phyloP scores from a whole-genome alignment of 2,113 vertebrate genomes.

The Pyxicephalus adspersus region DNA sequence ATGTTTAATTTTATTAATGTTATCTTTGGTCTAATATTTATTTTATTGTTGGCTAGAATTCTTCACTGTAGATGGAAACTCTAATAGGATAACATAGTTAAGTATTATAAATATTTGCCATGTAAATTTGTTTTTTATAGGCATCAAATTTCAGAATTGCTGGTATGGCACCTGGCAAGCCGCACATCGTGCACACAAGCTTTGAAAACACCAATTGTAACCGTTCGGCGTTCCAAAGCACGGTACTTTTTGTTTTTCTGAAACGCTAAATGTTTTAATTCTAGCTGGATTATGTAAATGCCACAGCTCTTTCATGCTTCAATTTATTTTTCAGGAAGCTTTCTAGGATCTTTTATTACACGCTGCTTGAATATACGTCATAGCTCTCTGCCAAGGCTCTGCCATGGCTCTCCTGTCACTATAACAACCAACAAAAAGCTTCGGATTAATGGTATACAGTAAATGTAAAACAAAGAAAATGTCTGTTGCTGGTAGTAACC shows the following conservation, averaged over 20 bases:
- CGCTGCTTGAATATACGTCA: constrained; percentile 4
- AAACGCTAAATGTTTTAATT: constrained; percentile 37
- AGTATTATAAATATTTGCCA: too few relatives aligned
- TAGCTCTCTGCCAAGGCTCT: constrained; percentile 19
- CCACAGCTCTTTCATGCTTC: neutral
- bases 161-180: neutral
- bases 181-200: neutral
- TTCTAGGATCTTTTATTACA: constrained; percentile 12
- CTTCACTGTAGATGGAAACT: too few relatives aligned
- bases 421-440: constrained; percentile 10
- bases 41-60: too few relatives aligned
- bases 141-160: neutral
- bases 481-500: too few relatives aligned
- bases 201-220: neutral
- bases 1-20: too few relatives aligned
- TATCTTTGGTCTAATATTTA: too few relatives aligned
- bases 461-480: too few relatives aligned
- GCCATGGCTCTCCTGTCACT: neutral
- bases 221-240: neutral
- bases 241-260: neutral
- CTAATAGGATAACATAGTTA: too few relatives aligned
- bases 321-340: constrained; percentile 7
- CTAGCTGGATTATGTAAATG: constrained; percentile 27
- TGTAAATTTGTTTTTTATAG: neutral
- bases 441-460: too few relatives aligned